Evolutionary conservation across 2,888 invertebrate genomes (phyloP).

Genomic region (Eupithecia tripunctaria): DNA sequence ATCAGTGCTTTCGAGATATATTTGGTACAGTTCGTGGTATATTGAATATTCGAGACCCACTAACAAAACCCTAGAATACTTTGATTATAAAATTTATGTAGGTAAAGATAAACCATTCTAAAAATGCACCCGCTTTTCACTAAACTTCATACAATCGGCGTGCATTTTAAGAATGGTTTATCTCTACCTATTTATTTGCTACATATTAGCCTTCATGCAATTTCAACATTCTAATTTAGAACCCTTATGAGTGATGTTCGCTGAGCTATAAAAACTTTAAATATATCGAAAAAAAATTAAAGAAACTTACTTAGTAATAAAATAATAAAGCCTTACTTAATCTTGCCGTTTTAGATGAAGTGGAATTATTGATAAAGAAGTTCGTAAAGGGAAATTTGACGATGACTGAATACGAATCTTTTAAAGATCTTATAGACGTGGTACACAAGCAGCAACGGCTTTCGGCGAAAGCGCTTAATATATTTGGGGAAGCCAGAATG

Average conservation of each 20-base stretch:
- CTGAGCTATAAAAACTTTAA: too few species aligned
- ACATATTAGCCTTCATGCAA: too few species aligned
- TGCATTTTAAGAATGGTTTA: too few species aligned
- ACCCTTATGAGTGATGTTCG: too few species aligned
- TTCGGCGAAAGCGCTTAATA: conserved; percentile 46
- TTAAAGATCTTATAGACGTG: conserved; percentile 64
- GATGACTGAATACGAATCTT: conserved; percentile 53
- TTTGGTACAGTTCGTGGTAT: neutral
- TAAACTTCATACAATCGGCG: too few species aligned
- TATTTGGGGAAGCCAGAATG: conserved; percentile 52
- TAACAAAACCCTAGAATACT: neutral
- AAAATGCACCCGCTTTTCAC: too few species aligned
- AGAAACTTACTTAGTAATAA: too few species aligned
- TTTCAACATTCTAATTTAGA: neutral
- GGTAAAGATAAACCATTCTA: too few species aligned
- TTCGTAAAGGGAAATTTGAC: conserved; percentile 58
- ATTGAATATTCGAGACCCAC: neutral
- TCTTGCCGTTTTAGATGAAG: conserved; percentile 55
- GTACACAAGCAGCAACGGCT: conserved; percentile 58
- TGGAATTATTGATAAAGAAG: conserved; percentile 63
- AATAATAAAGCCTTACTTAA: neutral
- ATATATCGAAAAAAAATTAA: too few species aligned
- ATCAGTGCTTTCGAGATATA: neutral
- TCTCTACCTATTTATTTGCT: too few species aligned
- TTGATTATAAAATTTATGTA: too few species aligned